Percentiles rank a stretch among this genome's conserved stretches.
These are phyloP conservation scores for Aurelia aurita complex sp. Pacific DNA, from an alignment of 30 jellyfish, hydroid and myxozoan genomes.

Conservation along the genomic window DNA sequence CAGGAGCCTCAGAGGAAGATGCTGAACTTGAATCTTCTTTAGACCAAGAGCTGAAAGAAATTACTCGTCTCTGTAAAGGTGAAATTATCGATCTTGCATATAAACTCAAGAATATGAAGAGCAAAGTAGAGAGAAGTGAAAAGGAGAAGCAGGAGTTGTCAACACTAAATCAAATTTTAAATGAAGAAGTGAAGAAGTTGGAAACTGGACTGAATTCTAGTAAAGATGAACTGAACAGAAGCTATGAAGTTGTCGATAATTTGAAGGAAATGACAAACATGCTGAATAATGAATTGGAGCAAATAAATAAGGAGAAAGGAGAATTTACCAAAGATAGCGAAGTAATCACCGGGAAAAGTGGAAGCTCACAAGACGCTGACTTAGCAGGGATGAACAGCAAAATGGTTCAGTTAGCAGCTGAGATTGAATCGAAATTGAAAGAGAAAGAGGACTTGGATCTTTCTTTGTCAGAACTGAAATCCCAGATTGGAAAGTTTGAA, in stretches of 20 bases:
- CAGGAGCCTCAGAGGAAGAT: not conserved
- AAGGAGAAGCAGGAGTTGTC: slow-evolving; percentile 52
- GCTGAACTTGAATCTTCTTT: not conserved
- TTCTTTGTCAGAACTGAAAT: slow-evolving; percentile 25
- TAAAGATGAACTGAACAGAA: slow-evolving; percentile 28
- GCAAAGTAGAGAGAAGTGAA: slow-evolving; percentile 42
- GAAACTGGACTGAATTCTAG: slow-evolving; percentile 42
- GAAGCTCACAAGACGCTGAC: not conserved
- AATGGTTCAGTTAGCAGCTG: slow-evolving; percentile 25
- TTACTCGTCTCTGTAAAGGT: slow-evolving; percentile 57
- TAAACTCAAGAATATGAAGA: slow-evolving; percentile 22
- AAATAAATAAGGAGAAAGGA: not conserved
- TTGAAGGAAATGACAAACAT: slow-evolving; percentile 10
- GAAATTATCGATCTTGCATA: slow-evolving; percentile 53
- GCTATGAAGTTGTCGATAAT: slow-evolving; percentile 20
- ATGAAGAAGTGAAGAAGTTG: slow-evolving; percentile 48
- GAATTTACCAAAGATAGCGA: slow-evolving; percentile 4
- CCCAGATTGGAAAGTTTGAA: slow-evolving; percentile 13
- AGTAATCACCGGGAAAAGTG: not conserved
- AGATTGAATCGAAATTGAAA: slow-evolving; percentile 31
- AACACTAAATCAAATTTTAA: slow-evolving; percentile 44
- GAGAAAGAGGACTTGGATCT: slow-evolving; percentile 44
- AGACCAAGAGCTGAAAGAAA: slow-evolving; percentile 48
- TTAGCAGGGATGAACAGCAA: slow-evolving; percentile 16
- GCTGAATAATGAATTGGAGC: slow-evolving; percentile 11